phyloP scores from a whole-genome alignment of 2,888 invertebrate species.

The Parthenolecanium corni region DNA sequence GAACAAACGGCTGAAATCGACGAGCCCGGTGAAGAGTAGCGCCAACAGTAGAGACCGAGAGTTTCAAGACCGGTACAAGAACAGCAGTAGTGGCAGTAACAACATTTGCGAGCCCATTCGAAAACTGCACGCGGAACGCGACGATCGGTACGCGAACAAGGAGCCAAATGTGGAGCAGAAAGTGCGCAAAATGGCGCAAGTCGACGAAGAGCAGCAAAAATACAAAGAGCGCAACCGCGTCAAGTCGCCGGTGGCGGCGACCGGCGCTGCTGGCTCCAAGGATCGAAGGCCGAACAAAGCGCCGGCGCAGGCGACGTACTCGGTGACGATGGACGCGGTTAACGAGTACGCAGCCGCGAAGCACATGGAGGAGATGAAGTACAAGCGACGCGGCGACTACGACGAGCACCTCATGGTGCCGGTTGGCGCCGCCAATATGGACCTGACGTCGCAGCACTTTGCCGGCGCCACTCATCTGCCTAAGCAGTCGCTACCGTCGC shows the following conservation, averaged over 20 bases:
- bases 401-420: not conserved
- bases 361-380: constrained; percentile 9
- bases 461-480: not conserved
- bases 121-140: not conserved
- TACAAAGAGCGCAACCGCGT: constrained; percentile 1
- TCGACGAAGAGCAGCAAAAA: not conserved
- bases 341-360: not conserved
- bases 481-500: constrained; percentile 35
- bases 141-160: constrained; percentile 4
- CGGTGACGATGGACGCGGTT: not conserved
- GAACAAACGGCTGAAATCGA: constrained; percentile 7
- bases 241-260: not conserved
- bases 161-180: constrained; percentile 12
- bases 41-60: not conserved
- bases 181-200: constrained; percentile 4
- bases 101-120: too few relatives aligned
- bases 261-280: not conserved
- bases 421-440: not conserved
- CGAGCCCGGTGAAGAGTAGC: not conserved
- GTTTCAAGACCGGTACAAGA: not conserved
- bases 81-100: too few relatives aligned
- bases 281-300: not conserved
- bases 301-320: not conserved
- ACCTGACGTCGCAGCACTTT: not conserved
- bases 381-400: not conserved